Conservation (phyloP, 2,797 vertebrate species). For the Helarctos malayanus region DNA sequence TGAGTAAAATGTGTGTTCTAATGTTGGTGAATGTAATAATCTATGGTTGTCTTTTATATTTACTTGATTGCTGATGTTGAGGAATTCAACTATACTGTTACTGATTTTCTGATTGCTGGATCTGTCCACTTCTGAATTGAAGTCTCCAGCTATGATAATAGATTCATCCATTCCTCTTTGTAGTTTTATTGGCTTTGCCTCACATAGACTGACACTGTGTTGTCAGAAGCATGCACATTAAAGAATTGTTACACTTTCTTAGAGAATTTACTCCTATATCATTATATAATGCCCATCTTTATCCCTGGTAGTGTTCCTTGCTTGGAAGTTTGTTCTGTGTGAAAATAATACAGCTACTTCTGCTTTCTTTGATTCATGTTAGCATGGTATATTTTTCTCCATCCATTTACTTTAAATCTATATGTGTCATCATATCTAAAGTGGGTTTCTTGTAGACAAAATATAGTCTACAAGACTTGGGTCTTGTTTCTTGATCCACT, state of each 20-base stretch:
- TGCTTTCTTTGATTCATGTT: neutral
- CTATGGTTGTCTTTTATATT: neutral
- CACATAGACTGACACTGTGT: neutral
- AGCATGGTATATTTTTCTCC: neutral
- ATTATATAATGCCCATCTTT: neutral
- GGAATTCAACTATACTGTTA: neutral
- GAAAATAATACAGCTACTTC: neutral
- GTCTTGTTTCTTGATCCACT: neutral
- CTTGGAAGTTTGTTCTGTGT: neutral
- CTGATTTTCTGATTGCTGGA: neutral
- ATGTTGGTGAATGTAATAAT: neutral
- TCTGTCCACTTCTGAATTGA: neutral
- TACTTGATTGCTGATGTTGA: neutral
- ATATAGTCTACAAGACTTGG: neutral
- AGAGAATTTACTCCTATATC: neutral
- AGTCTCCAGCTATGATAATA: neutral
- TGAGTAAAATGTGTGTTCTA: neutral
- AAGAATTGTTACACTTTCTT: neutral
- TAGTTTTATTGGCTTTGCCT: neutral
- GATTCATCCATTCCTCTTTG: neutral
- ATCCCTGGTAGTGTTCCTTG: neutral
- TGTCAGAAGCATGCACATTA: neutral
- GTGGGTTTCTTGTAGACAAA: neutral
- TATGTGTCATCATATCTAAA: neutral
- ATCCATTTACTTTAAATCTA: neutral